Evolutionary conservation across 2,113 vertebrate species (phyloP), one percentile per base, ranked within the genome.

Genomic region (Okapia johnstoni): DNA sequence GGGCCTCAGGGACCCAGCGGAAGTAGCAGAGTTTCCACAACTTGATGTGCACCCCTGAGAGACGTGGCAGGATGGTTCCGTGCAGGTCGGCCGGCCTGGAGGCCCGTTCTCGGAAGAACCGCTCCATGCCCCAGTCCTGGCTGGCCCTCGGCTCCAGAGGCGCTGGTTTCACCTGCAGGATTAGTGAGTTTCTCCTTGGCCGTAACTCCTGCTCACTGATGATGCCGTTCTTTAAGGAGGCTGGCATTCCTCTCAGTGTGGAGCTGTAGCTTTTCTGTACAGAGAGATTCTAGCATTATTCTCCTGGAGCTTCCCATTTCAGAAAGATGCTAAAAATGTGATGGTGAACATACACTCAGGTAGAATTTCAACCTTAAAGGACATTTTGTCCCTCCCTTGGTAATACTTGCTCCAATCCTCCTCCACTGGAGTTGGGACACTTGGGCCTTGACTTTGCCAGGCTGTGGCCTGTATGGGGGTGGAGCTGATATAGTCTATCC

Each of bases 1-100:
- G 99, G 9, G 99, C 99, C 98, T 99, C 99, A 0, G 99, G 99
- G 36, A 99, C 99, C 99, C 99, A 99, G 97, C 99, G 99, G 83
- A 99, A 99, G 98, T 99, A 99, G 98, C 99, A 99, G 3, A 99
- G 99, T 98, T 99, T 99, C 99, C 99, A 99, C n/a, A 99, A 98
- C 84, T 99, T 99, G 40, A 99, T 90, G 90, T 99, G 99, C 0
- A 99, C 99, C 23, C 99, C 99, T 2, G 99, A 98, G 70, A 99
- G 94, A 2, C 97, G 98, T 1, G 99, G 99, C 48, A 99, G 98
- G 19, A 99, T 98, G 0, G 99, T 52, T 0, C 99, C 99, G 0
- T 99, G 99, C 94, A 99, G 99, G 97, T 99, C 99, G 0, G 95
- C 96, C 0, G 99, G 99, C 90, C 98, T 99, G 26, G 99, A 99